Conservation (phyloP, 2,113 vertebrate species). For the Petaurus breviceps region DNA sequence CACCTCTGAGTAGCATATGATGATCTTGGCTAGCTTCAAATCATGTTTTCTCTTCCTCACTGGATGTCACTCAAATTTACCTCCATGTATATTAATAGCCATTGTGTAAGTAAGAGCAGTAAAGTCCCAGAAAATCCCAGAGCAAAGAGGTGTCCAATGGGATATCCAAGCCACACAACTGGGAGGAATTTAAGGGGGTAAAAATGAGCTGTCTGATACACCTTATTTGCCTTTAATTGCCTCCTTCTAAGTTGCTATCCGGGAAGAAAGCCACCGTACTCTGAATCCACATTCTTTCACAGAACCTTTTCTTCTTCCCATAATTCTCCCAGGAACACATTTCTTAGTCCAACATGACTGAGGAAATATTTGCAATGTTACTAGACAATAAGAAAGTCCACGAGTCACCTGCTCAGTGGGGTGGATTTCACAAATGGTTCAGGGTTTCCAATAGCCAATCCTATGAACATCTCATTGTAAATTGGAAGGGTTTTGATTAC, state of each 20-base stretch:
- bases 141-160: not conserved
- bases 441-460: constrained; percentile 62
- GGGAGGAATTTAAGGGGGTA: not conserved
- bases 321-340: constrained; percentile 49
- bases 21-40: not conserved
- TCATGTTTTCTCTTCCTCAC: not conserved
- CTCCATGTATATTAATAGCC: no score
- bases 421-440: constrained; percentile 61
- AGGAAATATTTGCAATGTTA: constrained; percentile 44
- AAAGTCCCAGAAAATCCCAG: not conserved
- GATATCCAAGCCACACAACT: not conserved
- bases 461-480: constrained; percentile 83
- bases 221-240: not conserved
- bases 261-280: not conserved
- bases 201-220: not conserved
- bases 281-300: rapidly evolving
- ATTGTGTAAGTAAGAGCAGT: not conserved
- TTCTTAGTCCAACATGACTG: constrained; percentile 44
- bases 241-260: constrained; percentile 8
- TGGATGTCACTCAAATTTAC: not conserved
- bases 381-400: not conserved
- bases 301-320: constrained; percentile 10
- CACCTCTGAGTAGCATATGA: not conserved
- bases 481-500: constrained; percentile 80
- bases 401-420: constrained; percentile 27